Base-by-base conservation (phyloP, 2,797 vertebrate species). In the Prunella strophiata region DNA sequence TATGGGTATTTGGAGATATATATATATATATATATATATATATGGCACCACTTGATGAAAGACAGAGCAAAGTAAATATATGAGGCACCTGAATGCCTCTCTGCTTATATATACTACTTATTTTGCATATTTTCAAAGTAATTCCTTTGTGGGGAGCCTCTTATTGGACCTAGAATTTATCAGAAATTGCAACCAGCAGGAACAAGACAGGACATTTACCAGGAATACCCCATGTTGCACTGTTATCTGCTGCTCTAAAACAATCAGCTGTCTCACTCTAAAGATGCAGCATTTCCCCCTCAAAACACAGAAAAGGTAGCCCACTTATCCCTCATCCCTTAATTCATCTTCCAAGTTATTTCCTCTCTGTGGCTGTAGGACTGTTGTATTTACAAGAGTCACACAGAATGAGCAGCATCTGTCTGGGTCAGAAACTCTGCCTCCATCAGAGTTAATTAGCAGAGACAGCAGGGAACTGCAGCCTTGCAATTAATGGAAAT, bases 401-500 rank as follows among this genome's bases (percentile, higher is more conserved):
- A 87, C 21, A 58, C 13, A 40, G 54, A 89, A 89, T 29, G 43
- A 20, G 83, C 20, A 67, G 22, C 43, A 77, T 55, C 27, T 43
- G 1, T 70, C 55, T 55, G 51, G 14, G 86, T 45, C 40, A 89
- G 77, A 85, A 94, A 85, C 38, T 84, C 38, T 62, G 23, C 40
- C 61, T 87, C 25, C 72, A 91, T 50, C 59, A 61, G 30, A 95
- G 78, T n/a, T 67, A 76, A 91, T 94, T 78, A 91, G 38, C 62
- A 95, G 21, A 25, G 16, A 84, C 16, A 76, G 71, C 36, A 63
- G 79, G 68, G 84, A 96, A 51, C 34, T 85, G 48, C 42, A 90
- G 74, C 58, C 70, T 59, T 50, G 67, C 77, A 93, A 10, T 85
- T 85, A 95, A 79, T 70, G 90, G 91, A 85, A 93, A 54, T 30